Base-by-base conservation (phyloP, 2,888 invertebrate genomes). In the Liopterus haemorrhoidalis region DNA sequence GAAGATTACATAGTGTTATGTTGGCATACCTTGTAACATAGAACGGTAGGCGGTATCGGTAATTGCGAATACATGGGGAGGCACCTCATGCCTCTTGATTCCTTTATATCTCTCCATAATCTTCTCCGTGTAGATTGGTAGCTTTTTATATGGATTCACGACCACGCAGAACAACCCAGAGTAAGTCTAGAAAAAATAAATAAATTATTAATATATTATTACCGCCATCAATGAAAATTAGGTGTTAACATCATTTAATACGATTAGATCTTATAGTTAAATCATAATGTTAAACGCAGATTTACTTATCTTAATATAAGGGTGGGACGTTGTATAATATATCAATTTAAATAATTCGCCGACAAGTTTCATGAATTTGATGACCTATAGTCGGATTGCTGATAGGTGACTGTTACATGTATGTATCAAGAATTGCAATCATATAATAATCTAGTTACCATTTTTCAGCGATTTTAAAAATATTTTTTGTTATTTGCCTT, bases 91-190 rank as follows among this genome's bases (percentile, higher is more conserved):
- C 61, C 97, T 74, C 72, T 96, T 97, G 74, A 95, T 96, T 59
- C 97, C 97, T 80, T 97, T 97, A 77, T 97, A 99, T 72, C 94
- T 80, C 71, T 99, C 97, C 85, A 99, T 94, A 59, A 99, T 92
- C 75, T 91, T 92, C 75, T 99, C 97, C 65, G 96, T 95, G 79
- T 99, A 99, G 70, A 99, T 99, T 51, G 97, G 96, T 67, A 99
- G 78, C 71, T 88, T 87, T 76, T 95, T 95, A 82, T 99, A 99
- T 3, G 99, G 99, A 73, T 99, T 99, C 59, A 99, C 95, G 60
- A 99, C 99, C 66, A 99, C 99, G 74, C 99, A 99, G 81, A 99
- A 99, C 60, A 99, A 87, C 55, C 99, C 99, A 56, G 99, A 99
- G 74, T 99, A 99, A 59, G 99, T 99, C 97, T 99, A 82, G 20